Percentiles rank a stretch among this genome's conserved stretches.
phyloP scores from a whole-genome alignment of 2,113 vertebrate genomes.

The Procapra przewalskii region DNA sequence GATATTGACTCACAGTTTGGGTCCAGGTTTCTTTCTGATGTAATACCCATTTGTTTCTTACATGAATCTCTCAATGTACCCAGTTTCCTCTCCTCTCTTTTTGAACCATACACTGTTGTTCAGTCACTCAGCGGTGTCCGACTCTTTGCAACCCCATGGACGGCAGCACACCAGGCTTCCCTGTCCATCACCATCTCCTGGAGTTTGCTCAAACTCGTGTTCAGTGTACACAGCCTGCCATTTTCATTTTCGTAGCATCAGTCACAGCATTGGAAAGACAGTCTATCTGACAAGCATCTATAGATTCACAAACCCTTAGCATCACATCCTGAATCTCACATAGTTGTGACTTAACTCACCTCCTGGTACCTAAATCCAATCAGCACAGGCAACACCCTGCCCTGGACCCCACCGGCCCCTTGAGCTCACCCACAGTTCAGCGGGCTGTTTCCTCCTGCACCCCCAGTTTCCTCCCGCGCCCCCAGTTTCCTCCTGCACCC shows the following conservation, averaged over 20 bases:
- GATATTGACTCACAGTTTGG: background rate
- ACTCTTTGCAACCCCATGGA: background rate
- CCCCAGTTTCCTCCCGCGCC: background rate
- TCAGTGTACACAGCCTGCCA: rapidly evolving
- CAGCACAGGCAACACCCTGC: rapidly evolving
- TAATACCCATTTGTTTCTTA: background rate
- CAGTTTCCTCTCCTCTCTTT: background rate
- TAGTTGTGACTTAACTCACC: background rate
- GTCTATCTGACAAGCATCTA: background rate
- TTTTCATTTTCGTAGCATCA: background rate
- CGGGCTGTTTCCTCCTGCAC: rapidly evolving
- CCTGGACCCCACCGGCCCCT: no score
- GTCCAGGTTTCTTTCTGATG: background rate
- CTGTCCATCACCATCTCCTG: background rate
- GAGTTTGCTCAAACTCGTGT: background rate
- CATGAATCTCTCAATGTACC: rapidly evolving
- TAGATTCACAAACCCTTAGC: background rate
- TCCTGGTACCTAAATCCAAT: background rate
- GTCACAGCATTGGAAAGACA: background rate
- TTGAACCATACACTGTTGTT: background rate
- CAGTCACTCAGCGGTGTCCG: background rate
- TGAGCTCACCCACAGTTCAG: rapidly evolving
- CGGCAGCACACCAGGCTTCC: background rate
- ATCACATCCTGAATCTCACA: background rate
- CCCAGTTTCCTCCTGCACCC: rapidly evolving